phyloP scores from a whole-genome alignment of 2,888 invertebrate species.

The Lasioglossum figueresi region DNA sequence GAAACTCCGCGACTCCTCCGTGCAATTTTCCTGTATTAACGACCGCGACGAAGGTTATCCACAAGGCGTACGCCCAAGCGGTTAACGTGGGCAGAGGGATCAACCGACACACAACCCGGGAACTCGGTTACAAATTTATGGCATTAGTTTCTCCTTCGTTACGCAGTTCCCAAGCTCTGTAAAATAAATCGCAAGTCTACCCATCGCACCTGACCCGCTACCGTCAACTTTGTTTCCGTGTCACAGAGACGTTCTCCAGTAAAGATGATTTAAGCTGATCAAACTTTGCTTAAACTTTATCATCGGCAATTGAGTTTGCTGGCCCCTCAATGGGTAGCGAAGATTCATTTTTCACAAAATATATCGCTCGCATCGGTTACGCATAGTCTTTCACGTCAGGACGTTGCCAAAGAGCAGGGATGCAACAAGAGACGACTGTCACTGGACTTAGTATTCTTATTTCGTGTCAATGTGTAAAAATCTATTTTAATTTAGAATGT shows the following conservation, averaged over 20 bases:
- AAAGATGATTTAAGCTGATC: not conserved
- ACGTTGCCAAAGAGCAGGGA: no score
- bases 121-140: slow-evolving; percentile 45
- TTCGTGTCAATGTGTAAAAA: no score
- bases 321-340: not conserved
- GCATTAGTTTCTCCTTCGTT: slow-evolving; percentile 51
- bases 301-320: not conserved
- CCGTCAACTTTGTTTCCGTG: not conserved
- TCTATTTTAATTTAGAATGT: no score
- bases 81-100: slow-evolving; percentile 50
- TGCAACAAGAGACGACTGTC: no score
- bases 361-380: not conserved
- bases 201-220: not conserved
- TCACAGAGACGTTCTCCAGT: no score
- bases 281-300: not conserved
- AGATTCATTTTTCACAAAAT: not conserved
- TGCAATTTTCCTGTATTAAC: slow-evolving; percentile 47
- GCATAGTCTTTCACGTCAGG: not conserved
- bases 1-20: not conserved
- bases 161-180: slow-evolving; percentile 28
- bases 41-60: slow-evolving; percentile 53
- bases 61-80: slow-evolving; percentile 32
- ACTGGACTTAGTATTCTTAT: no score
- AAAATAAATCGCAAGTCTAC: slow-evolving; percentile 30
- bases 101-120: slow-evolving; percentile 33